These are phyloP conservation scores for Cydia amplana DNA, from an alignment of 1,140 invertebrate species.

Conservation along the genomic window DNA sequence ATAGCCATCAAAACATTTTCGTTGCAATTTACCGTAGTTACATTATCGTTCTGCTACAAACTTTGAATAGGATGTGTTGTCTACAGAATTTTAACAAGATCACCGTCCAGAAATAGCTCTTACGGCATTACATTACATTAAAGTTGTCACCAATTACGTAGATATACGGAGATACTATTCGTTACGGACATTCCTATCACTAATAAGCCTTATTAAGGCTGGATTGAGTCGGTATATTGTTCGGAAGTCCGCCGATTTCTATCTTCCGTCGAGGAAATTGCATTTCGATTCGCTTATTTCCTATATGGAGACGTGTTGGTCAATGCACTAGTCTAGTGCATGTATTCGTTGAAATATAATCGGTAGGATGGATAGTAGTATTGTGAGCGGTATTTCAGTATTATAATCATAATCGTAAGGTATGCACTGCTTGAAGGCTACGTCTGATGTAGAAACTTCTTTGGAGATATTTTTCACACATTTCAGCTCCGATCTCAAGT, in stretches of 20 bases:
- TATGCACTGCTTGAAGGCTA: too few species aligned
- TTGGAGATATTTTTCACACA: too few species aligned
- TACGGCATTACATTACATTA: not conserved
- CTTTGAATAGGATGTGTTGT: not conserved
- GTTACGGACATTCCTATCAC: not conserved
- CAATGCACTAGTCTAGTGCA: not conserved
- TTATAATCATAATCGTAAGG: not conserved
- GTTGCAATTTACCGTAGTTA: not conserved
- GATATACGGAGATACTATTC: not conserved
- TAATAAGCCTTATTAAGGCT: not conserved
- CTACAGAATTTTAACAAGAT: not conserved
- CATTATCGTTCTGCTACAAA: not conserved
- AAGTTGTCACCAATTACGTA: not conserved
- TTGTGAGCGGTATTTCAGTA: not conserved
- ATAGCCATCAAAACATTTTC: slow-evolving; percentile 9
- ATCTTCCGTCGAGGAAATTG: slow-evolving; percentile 26
- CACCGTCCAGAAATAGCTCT: not conserved
- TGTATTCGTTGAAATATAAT: not conserved
- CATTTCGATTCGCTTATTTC: slow-evolving; percentile 16
- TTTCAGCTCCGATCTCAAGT: too few species aligned
- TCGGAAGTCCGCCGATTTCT: slow-evolving; percentile 21
- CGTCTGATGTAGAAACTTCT: too few species aligned
- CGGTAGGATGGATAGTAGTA: not conserved
- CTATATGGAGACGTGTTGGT: slow-evolving; percentile 5
- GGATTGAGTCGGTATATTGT: slow-evolving; percentile 13